Base-by-base conservation (phyloP, 1,140 invertebrate species). In the Tetramorium alpestre region DNA sequence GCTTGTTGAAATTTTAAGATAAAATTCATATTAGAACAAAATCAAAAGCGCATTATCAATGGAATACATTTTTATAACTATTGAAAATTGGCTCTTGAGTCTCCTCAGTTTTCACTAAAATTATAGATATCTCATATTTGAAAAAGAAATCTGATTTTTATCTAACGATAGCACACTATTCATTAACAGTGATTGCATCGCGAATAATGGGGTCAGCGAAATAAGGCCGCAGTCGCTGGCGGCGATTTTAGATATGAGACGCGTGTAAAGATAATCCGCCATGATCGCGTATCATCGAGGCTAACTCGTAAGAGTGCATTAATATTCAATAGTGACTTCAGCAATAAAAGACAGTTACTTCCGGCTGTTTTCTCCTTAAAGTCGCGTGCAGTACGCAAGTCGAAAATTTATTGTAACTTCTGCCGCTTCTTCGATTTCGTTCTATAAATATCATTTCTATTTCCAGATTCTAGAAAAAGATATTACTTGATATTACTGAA, bases 141-240 rank as follows among this genome's bases (percentile, higher is more conserved):
- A 10, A 18, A 82, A 70, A 76, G 62, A 65, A 88, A 73, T 62
- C 49, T 56, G 47, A 80, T 41, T 64, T 76, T 70, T 54, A 18
- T 22, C 10, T 54, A 69, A 25, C 11, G 13, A 70, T 69, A 65
- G n/a, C 18, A 13, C 28, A 16, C 54, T 56, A 5, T 51, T 33
- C 33, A 77, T 60, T 41, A 77, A 49, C 6, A 10, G 18, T 10
- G 7, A 28, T 56, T 47, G 11, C 76, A 69, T 58, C 47, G 33
- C 25, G 41, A 51, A 1, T 86, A 86, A 80, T 58, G 56, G 70
- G 65, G 65, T 28, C 13, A 86, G 44, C 44, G 33, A 76, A 87
- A 88, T 78, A 78, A 76, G 87, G 56, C 60, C 58, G 16, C 70
- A 22, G 18, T 62, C 16, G n/a, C 64, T 54, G 16, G 18, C 18